phyloP scores from a whole-genome alignment of 1,140 invertebrate species.

The Trichonephila clavipes region DNA sequence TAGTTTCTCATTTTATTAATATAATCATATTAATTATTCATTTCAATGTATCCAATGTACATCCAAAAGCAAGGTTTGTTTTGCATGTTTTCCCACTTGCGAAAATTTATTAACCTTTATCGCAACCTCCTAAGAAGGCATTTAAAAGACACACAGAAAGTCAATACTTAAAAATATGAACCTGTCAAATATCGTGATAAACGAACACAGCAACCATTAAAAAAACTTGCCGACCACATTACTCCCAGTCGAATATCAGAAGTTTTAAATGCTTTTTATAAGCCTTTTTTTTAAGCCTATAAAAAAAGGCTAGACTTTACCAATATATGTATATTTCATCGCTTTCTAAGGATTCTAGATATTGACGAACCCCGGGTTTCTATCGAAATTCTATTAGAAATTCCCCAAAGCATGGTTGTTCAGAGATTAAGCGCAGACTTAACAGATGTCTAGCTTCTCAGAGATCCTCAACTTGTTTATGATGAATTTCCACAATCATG shows the following conservation, averaged over 20 bases:
- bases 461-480: conserved; percentile 69
- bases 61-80: not conserved
- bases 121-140: not conserved
- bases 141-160: conserved; percentile 4
- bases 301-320: conserved; percentile 42
- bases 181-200: conserved; percentile 42
- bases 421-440: conserved; percentile 58
- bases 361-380: conserved; percentile 46
- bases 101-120: not conserved
- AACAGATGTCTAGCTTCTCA: conserved; percentile 69
- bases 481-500: conserved; percentile 72
- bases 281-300: conserved; percentile 17
- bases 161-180: conserved; percentile 52
- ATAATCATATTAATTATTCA: not conserved
- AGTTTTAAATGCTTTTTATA: conserved; percentile 67
- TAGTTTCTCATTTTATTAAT: not conserved
- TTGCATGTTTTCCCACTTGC: not conserved
- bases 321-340: conserved; percentile 74
- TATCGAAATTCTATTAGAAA: conserved; percentile 74
- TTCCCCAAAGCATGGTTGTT: conserved; percentile 25
- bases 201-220: conserved; percentile 58
- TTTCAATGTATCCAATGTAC: not conserved
- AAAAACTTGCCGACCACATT: conserved; percentile 33
- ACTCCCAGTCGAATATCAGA: conserved; percentile 44
- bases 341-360: conserved; percentile 37